Percentiles rank a stretch among this genome's conserved stretches.
phyloP scores from a whole-genome alignment of 2,797 vertebrate species.

The Sternarchorhynchus goeldii region DNA sequence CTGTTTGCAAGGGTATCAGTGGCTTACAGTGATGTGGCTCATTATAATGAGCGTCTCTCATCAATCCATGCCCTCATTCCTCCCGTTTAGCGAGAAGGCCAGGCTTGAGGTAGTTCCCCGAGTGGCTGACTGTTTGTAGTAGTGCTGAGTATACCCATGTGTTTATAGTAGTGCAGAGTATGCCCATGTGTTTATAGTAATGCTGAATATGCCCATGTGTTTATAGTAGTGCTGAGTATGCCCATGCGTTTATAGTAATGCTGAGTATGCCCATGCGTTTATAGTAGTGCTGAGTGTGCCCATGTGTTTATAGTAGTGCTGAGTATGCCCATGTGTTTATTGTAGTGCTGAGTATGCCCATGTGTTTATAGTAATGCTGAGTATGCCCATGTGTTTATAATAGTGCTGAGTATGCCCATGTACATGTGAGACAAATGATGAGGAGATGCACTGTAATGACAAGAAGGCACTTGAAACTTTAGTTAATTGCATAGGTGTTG shows the following conservation, averaged over 20 bases:
- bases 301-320: too few species aligned
- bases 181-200: too few species aligned
- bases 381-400: too few species aligned
- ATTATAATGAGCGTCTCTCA: constrained; percentile 8
- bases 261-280: too few species aligned
- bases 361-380: too few species aligned
- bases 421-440: constrained; percentile 16
- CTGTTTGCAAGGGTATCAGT: constrained; percentile 30
- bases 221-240: too few species aligned
- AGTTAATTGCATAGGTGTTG: constrained; percentile 42
- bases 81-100: background rate
- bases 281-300: too few species aligned
- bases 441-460: constrained; percentile 31
- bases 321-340: too few species aligned
- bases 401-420: background rate
- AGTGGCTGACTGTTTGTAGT: background rate
- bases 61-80: constrained; percentile 11
- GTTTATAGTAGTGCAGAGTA: background rate
- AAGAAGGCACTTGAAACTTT: constrained; percentile 41
- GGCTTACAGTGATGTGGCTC: constrained; percentile 20
- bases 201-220: too few species aligned
- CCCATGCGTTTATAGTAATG: too few species aligned
- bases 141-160: background rate
- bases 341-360: too few species aligned
- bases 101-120: background rate